phyloP scores from a whole-genome alignment of 2,797 vertebrate species.

The Acipenser transmontanus region DNA sequence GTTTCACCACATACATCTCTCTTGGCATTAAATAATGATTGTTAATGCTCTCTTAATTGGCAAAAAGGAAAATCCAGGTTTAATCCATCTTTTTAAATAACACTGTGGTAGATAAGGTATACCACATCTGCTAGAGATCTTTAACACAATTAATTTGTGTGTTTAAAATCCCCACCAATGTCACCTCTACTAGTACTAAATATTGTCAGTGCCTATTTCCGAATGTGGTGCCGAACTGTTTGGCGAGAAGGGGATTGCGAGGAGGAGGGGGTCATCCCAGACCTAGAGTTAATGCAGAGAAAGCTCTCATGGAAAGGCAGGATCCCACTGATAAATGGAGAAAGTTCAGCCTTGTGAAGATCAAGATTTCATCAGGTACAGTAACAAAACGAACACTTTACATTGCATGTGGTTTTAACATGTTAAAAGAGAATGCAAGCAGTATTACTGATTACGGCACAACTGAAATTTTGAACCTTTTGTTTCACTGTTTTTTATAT shows the following conservation, averaged over 20 bases:
- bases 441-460: too few species aligned
- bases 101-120: background rate
- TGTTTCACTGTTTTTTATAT: too few species aligned
- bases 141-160: background rate
- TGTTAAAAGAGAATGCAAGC: too few species aligned
- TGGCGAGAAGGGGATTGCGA: too few species aligned
- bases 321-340: slow-evolving; percentile 1
- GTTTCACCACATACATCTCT: background rate
- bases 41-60: background rate
- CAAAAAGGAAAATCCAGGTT: background rate
- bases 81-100: background rate
- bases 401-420: too few species aligned
- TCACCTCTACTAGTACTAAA: background rate
- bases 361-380: background rate
- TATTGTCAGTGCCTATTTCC: background rate
- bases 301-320: background rate
- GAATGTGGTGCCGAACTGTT: background rate
- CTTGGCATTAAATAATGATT: background rate
- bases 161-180: background rate
- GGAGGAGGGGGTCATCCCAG: too few species aligned
- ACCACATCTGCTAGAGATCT: background rate
- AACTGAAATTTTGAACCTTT: too few species aligned
- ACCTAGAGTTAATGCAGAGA: too few species aligned
- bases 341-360: background rate
- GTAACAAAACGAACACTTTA: background rate